Conservation (phyloP, 2,888 invertebrate genomes). For the Ceriagrion tenellum region DNA sequence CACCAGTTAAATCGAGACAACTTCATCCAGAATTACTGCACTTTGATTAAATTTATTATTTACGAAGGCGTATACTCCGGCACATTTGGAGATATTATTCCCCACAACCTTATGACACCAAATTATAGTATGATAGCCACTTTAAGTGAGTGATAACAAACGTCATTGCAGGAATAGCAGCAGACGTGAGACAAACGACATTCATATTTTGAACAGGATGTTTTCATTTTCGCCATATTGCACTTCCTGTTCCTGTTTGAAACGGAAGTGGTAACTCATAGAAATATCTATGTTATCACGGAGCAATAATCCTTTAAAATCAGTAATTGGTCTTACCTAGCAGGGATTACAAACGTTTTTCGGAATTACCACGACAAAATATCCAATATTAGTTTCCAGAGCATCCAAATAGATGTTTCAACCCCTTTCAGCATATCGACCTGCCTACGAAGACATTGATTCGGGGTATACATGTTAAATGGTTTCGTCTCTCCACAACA, state of each 20-base stretch:
- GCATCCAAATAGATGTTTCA: slow-evolving; percentile 43
- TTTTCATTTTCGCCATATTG: slow-evolving; percentile 80
- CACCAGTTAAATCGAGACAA: neutral
- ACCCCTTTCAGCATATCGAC: slow-evolving; percentile 35
- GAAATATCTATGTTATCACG: slow-evolving; percentile 37
- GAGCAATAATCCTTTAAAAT: neutral
- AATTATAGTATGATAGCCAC: slow-evolving; percentile 39
- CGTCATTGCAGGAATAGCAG: neutral
- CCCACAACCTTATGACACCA: neutral
- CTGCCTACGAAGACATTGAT: neutral
- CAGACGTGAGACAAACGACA: neutral
- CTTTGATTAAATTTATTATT: neutral
- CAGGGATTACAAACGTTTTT: slow-evolving; percentile 24
- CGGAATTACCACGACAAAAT: neutral
- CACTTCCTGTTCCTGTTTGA: slow-evolving; percentile 83
- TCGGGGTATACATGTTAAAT: neutral
- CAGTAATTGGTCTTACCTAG: slow-evolving; percentile 10
- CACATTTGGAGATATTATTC: neutral
- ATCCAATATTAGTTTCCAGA: neutral
- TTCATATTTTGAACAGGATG: slow-evolving; percentile 74
- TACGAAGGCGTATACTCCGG: neutral
- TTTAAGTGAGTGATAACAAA: slow-evolving; percentile 26
- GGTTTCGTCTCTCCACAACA: neutral
- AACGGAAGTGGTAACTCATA: slow-evolving; percentile 76
- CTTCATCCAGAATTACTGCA: neutral